Conservation (phyloP, 1,140 invertebrate genomes). For the Ceratina japonica region DNA sequence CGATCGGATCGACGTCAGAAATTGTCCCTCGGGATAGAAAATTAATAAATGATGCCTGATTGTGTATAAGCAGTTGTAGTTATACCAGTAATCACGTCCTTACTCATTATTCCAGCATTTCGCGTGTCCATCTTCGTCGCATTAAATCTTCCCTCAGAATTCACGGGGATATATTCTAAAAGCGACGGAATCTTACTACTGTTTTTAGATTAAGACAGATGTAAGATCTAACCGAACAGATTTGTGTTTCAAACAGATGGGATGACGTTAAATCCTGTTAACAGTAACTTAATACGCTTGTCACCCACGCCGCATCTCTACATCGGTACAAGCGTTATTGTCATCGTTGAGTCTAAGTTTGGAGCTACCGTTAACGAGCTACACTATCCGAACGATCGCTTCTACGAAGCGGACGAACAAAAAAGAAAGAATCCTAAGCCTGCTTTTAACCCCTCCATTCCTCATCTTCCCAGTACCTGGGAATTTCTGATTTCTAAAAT, state of each 20-base stretch:
- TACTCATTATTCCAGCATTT: neutral
- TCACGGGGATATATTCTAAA: too few species aligned
- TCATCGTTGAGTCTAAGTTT: conserved; percentile 13
- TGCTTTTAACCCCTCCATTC: neutral
- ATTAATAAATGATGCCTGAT: conserved; percentile 49
- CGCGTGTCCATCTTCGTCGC: neutral
- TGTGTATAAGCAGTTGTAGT: conserved; percentile 18
- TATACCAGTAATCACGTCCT: conserved; percentile 21
- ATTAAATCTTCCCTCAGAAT: neutral
- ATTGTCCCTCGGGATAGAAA: conserved; percentile 35
- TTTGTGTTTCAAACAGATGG: neutral
- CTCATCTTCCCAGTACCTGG: neutral
- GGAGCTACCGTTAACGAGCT: conserved; percentile 36
- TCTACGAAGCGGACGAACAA: neutral
- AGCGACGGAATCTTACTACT: too few species aligned
- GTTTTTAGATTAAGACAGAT: neutral
- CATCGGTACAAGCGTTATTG: conserved; percentile 24
- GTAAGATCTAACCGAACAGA: conserved; percentile 18
- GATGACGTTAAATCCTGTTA: conserved; percentile 34
- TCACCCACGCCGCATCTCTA: neutral
- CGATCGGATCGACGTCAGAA: conserved; percentile 31
- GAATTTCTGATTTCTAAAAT: too few species aligned
- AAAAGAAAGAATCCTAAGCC: neutral
- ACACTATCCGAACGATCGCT: conserved; percentile 22
- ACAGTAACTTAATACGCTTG: conserved; percentile 22